Evolutionary conservation across 2,113 vertebrate genomes (phyloP), one percentile per base, ranked within the genome.

Genomic region (Saiga tatarica): DNA sequence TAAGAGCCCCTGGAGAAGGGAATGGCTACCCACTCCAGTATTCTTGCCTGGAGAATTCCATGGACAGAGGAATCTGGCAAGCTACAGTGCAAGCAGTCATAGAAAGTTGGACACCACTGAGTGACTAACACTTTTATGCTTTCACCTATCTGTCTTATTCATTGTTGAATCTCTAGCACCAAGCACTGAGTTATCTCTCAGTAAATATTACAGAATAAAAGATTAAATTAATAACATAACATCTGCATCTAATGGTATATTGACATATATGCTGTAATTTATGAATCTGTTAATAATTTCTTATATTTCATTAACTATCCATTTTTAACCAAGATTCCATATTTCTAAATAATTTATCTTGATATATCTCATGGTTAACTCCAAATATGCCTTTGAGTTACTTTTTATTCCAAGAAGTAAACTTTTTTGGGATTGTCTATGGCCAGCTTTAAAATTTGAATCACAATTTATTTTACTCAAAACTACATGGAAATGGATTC

Each of bases 381-480:
- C 39, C 30, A 95, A 84, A 89, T 47, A 47, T 89, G 33, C 53
- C 19, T 87, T 59, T 60, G 11, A 92, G 74, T 81, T 92, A 79
- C 2, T 81, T 26, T 16, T 90, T 88, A 78, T 94, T 83, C 12
- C 30, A 86, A 67, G 11, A 94, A 76, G 14, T 42, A 96, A 7
- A 42, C n/a, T 60, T 85, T 85, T 82, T 52, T 82, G 11, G 93
- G 12, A 67, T 39, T 85, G 87, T 62, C 13, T 16, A 71, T 82
- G 23, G 16, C 6, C 82, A 52, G 1, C 8, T 76, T 45, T 84
- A 60, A 64, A 91, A 90, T 8, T 53, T 82, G 50, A 82, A 23
- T 53, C 47, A 23, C 30, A 93, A n/a, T 87, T 17, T 90, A 14
- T 88, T 89, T 96, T 59, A 71, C 30, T 94, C 21, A 88, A 62